These are phyloP conservation scores for Tetraneura akinire DNA, from an alignment of 1,140 invertebrate genomes.

Conservation along the genomic window DNA sequence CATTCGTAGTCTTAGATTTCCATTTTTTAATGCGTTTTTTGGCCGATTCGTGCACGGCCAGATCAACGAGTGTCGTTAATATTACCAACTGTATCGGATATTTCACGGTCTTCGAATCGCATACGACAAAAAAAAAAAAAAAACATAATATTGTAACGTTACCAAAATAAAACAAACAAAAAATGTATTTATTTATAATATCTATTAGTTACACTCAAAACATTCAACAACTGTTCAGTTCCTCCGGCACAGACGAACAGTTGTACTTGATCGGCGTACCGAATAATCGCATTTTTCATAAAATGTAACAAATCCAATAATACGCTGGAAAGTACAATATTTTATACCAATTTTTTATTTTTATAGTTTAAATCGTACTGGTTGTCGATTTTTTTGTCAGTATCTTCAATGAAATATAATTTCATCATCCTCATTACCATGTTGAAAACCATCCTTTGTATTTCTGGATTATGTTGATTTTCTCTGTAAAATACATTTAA, in stretches of 20 bases:
- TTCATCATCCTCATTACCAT: background rate
- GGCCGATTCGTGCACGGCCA: background rate
- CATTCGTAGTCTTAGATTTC: background rate
- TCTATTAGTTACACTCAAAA: background rate
- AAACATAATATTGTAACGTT: too few relatives aligned
- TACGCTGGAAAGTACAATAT: background rate
- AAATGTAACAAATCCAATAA: conserved; percentile 10
- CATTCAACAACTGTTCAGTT: background rate
- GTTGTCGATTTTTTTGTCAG: background rate
- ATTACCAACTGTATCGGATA: conserved; percentile 7
- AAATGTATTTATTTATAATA: too few relatives aligned
- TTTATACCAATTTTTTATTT: too few relatives aligned
- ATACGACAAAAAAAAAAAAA: too few relatives aligned
- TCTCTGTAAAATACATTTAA: conserved; percentile 13
- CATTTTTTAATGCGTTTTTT: background rate
- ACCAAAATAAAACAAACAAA: too few relatives aligned
- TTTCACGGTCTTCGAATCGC: background rate
- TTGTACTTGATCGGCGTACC: background rate
- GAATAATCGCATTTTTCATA: background rate
- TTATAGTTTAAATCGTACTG: background rate
- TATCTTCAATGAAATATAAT: background rate
- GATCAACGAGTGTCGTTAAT: background rate
- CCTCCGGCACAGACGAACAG: background rate
- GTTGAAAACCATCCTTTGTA: background rate
- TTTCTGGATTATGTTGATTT: conserved; percentile 2